These are phyloP conservation scores for Ooceraea biroi DNA, from an alignment of 1,140 invertebrate species.

Conservation along the genomic window DNA sequence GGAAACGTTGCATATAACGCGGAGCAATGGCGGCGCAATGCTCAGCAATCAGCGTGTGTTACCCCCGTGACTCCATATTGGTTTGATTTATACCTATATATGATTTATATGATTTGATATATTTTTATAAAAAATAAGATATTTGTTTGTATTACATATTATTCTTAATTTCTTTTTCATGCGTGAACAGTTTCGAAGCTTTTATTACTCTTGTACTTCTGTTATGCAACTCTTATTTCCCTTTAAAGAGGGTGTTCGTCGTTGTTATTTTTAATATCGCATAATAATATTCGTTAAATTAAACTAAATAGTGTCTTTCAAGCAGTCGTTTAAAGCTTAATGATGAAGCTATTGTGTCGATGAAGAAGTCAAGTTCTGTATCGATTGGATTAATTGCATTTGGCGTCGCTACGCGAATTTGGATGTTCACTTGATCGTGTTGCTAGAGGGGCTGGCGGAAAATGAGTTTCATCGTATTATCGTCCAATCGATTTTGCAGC, in stretches of 20 bases:
- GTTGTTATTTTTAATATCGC: not conserved
- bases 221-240: no score
- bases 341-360: slow-evolving; percentile 4
- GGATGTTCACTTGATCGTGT: slow-evolving; percentile 13
- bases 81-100: no score
- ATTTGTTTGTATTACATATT: no score
- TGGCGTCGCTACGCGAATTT: slow-evolving; percentile 6
- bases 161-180: no score
- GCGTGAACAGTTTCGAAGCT: no score
- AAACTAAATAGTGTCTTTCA: no score
- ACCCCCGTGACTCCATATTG: no score
- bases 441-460: not conserved
- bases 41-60: no score
- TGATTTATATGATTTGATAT: no score
- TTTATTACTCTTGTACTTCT: no score
- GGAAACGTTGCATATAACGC: slow-evolving; percentile 10
- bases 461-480: slow-evolving; percentile 45
- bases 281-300: not conserved
- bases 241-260: not conserved
- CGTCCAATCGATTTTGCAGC: slow-evolving; percentile 34
- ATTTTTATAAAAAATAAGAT: no score
- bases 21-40: no score
- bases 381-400: slow-evolving; percentile 47
- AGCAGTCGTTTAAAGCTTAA: not conserved
- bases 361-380: slow-evolving; percentile 10